Base-by-base conservation (phyloP, 2,113 vertebrate species). In the Chrysemys picta region DNA sequence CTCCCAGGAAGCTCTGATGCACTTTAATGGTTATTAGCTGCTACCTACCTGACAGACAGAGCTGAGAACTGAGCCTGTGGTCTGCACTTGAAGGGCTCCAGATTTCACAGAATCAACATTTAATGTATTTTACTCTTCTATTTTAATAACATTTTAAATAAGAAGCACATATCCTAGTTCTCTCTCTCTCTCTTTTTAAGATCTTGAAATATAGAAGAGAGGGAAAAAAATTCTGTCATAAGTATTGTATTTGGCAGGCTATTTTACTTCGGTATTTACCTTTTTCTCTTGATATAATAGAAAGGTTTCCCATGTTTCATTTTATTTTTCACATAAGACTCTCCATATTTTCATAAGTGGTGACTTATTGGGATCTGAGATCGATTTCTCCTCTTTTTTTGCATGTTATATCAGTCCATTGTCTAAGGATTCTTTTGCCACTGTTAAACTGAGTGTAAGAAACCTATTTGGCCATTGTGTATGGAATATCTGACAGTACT, bases 1-100 rank as follows among this genome's bases (percentile, higher is more conserved):
- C 53, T 84, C 12, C 47, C 79, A 89, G 80, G 59, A 25, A 78
- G 47, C 19, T 94, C 0, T 85, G 80, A 72, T 89, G 53, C 42
- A 47, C 85, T 93, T 94, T 95, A 90, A 95, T 35, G 96, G 22
- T 91, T 92, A 84, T 78, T 86, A 93, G 17, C 49, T 88, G 79
- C 29, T 54, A 35, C 83, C 56, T 93, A 92, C 57, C 79, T 94
- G 89, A 83, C 49, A 22, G 65, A n/a, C 8, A 10, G 53, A 85
- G 79, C 89, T 93, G 79, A 95, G 93, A 87, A 88, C 49, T 35
- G 56, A 57, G 83, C n/a, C 35, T 84, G 7, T 11, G 69, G 47
- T 35, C 25, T 62, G 4, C 50, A 10, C 45, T 84, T 94, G 35
- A 72, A 72, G 16, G 35, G 62, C 62, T n/a, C 17, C 62, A 69